phyloP scores from a whole-genome alignment of 2,888 invertebrate genomes.

The Antheraea assamensis region DNA sequence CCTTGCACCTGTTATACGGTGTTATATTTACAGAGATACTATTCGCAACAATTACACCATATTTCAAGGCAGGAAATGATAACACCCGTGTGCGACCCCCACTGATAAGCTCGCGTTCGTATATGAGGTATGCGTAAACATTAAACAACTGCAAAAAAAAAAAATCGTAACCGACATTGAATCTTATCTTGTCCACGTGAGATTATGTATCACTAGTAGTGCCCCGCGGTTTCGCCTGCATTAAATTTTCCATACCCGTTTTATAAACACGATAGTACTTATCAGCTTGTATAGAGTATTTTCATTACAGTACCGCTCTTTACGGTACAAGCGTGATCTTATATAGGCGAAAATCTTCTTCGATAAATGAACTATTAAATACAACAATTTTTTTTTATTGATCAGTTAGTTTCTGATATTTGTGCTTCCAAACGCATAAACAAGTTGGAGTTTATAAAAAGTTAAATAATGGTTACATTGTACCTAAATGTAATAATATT shows the following conservation, averaged over 20 bases:
- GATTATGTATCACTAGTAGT: background rate
- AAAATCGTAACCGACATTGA: background rate
- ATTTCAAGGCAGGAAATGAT: background rate
- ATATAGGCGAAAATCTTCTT: too few species aligned
- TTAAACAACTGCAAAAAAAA: background rate
- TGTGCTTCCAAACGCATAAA: too few species aligned
- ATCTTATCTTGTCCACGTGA: background rate
- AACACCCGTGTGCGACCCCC: background rate
- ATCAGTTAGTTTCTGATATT: too few species aligned
- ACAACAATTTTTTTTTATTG: too few species aligned
- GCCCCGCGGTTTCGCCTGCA: background rate
- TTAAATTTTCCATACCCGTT: background rate
- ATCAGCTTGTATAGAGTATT: too few species aligned
- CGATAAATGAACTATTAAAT: too few species aligned
- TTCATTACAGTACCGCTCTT: too few species aligned
- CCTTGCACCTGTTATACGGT: background rate
- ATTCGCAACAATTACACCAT: background rate
- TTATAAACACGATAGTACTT: too few species aligned
- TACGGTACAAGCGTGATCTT: too few species aligned
- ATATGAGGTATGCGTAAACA: background rate
- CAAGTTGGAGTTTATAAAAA: too few species aligned
- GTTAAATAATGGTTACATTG: too few species aligned
- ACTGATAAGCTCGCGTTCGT: background rate
- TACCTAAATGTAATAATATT: too few species aligned
- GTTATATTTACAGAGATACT: background rate